Percentiles rank a stretch among this genome's conserved stretches.
phyloP scores from a whole-genome alignment of 2,113 vertebrate species.

The Chlorodrepanis virens region DNA sequence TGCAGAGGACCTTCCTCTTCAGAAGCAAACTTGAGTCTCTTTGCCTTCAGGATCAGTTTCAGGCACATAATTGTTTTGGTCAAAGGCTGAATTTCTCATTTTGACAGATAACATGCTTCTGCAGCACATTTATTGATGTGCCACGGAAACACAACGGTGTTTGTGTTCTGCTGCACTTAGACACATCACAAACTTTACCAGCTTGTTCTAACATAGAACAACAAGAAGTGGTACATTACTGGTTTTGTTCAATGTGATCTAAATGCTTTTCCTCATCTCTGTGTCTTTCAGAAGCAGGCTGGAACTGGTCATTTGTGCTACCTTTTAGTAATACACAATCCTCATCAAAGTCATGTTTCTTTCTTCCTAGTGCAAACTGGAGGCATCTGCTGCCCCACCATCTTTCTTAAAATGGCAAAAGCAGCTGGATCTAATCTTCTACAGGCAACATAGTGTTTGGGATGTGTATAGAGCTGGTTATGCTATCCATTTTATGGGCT shows the following conservation, averaged over 20 bases:
- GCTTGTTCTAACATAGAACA: neutral
- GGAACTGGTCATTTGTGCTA: neutral
- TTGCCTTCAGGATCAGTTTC: neutral
- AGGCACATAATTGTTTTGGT: neutral
- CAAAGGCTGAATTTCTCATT: neutral
- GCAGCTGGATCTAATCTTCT: neutral
- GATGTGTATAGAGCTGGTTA: neutral
- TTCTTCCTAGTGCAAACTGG: neutral
- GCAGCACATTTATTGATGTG: neutral
- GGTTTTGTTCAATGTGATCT: neutral
- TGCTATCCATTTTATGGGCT: neutral
- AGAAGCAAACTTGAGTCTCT: neutral
- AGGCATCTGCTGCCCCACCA: neutral
- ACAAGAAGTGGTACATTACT: neutral
- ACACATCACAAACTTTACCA: neutral
- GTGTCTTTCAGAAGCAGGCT: neutral
- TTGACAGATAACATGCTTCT: neutral
- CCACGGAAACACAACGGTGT: neutral
- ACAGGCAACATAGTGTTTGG: neutral
- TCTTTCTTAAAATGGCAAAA: neutral
- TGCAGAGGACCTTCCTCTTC: neutral
- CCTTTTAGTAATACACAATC: neutral
- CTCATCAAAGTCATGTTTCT: neutral
- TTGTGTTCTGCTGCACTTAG: neutral
- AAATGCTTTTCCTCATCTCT: neutral